Evolutionary conservation across 2,888 invertebrate genomes (phyloP).

Genomic region (Tortricodes alternella): DNA sequence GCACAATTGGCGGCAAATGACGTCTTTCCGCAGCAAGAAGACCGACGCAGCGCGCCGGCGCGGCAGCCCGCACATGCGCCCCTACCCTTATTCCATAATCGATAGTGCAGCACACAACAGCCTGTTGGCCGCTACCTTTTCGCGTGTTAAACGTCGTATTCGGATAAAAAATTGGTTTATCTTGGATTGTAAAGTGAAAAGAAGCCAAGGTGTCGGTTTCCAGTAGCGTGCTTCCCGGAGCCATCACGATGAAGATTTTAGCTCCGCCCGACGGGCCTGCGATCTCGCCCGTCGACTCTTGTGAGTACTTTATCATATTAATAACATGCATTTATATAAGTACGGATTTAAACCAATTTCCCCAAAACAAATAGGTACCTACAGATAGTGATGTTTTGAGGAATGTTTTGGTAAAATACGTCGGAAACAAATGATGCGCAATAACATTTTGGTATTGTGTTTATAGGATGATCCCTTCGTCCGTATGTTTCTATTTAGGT

Average conservation of each 20-base stretch:
- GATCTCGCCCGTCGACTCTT: constrained; percentile 81
- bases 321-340: constrained; percentile 26
- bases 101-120: constrained; percentile 76
- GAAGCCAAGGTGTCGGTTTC: constrained; percentile 73
- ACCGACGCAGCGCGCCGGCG: constrained; percentile 33
- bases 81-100: constrained; percentile 56
- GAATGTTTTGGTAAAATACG: not conserved
- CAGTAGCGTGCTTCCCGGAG: constrained; percentile 71
- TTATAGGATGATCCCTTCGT: not conserved
- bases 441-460: constrained; percentile 9
- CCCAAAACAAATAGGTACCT: too few species aligned
- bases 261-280: constrained; percentile 81
- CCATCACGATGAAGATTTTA: constrained; percentile 78
- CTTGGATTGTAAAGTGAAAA: constrained; percentile 50
- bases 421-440: constrained; percentile 18
- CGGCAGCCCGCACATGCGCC: constrained; percentile 62
- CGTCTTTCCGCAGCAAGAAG: constrained; percentile 63
- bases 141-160: constrained; percentile 49
- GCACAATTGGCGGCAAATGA: constrained; percentile 49
- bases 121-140: constrained; percentile 69
- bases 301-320: constrained; percentile 56
- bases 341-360: too few species aligned
- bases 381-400: too few species aligned
- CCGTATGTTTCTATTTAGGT: not conserved
- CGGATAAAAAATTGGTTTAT: constrained; percentile 44